Evolutionary conservation across 2,113 vertebrate genomes (phyloP).

Genomic region (Mobula hypostoma): DNA sequence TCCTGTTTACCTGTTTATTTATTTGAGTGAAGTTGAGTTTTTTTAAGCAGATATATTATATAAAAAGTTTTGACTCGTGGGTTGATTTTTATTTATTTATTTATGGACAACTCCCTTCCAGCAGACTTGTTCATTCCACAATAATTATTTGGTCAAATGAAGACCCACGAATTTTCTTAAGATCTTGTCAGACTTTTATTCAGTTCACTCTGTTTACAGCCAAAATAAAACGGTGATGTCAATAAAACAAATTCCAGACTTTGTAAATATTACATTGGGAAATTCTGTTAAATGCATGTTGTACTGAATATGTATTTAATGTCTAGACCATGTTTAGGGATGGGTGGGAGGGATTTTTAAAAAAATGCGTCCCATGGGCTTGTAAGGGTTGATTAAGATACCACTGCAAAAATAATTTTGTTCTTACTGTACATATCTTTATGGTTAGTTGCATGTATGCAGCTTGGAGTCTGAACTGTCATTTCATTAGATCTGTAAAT

Average conservation of each 20-base stretch:
- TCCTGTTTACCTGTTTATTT: slow-evolving; percentile 36
- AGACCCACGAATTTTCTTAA: neutral
- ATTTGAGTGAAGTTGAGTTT: slow-evolving; percentile 36
- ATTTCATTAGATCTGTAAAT: slow-evolving; percentile 63
- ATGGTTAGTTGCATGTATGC: slow-evolving; percentile 51
- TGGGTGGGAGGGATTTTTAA: slow-evolving; percentile 38
- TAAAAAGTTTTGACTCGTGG: slow-evolving; percentile 42
- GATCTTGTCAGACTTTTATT: slow-evolving; percentile 25
- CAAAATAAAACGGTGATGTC: neutral
- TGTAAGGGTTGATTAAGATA: slow-evolving; percentile 37
- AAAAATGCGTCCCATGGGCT: slow-evolving; percentile 47
- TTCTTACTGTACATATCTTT: slow-evolving; percentile 33
- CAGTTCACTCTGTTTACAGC: slow-evolving; percentile 35
- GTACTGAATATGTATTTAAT: slow-evolving; percentile 57
- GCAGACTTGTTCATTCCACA: slow-evolving; percentile 67
- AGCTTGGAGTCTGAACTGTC: slow-evolving; percentile 51
- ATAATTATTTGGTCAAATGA: slow-evolving; percentile 37
- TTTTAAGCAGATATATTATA: slow-evolving; percentile 30
- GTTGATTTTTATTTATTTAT: slow-evolving; percentile 83
- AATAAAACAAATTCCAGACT: slow-evolving; percentile 31
- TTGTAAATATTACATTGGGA: slow-evolving; percentile 30
- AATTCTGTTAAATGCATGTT: slow-evolving; percentile 49
- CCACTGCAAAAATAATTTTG: slow-evolving; percentile 39
- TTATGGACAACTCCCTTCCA: slow-evolving; percentile 62
- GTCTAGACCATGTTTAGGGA: slow-evolving; percentile 11